Percentiles rank a stretch among this genome's conserved stretches.
phyloP scores from a whole-genome alignment of 2,113 vertebrate genomes.

The Paramormyrops kingsleyae region DNA sequence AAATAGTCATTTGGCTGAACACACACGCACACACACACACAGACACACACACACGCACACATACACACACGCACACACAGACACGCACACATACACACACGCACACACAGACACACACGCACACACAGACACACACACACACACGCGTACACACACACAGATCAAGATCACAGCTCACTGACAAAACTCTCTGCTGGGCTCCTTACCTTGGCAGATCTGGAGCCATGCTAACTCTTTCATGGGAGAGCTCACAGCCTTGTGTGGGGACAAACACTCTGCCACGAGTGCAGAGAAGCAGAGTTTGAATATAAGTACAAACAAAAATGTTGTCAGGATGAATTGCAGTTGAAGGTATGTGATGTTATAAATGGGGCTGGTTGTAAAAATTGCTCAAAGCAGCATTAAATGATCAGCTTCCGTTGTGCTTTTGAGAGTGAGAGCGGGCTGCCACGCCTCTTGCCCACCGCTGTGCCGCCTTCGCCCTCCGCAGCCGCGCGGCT shows the following conservation, averaged over 20 bases:
- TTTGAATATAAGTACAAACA: not conserved
- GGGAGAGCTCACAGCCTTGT: not conserved
- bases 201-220: not conserved
- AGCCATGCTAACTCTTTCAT: not conserved
- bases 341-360: not conserved
- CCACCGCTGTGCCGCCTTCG: too few species aligned
- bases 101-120: not conserved
- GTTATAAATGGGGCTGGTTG: not conserved
- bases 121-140: not conserved
- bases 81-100: not conserved
- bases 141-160: not conserved
- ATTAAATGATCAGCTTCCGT: not conserved
- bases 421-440: not conserved
- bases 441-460: not conserved
- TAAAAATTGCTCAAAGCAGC: not conserved
- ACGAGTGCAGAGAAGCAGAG: not conserved
- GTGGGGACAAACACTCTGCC: not conserved
- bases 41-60: too few species aligned
- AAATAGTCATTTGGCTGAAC: too few species aligned
- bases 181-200: not conserved
- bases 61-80: not conserved
- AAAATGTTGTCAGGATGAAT: not conserved
- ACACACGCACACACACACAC: too few species aligned
- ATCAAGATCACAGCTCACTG: not conserved
- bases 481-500: not conserved